These are phyloP conservation scores for Galerucella pusilla DNA, from an alignment of 2,888 invertebrate species.

Conservation along the genomic window DNA sequence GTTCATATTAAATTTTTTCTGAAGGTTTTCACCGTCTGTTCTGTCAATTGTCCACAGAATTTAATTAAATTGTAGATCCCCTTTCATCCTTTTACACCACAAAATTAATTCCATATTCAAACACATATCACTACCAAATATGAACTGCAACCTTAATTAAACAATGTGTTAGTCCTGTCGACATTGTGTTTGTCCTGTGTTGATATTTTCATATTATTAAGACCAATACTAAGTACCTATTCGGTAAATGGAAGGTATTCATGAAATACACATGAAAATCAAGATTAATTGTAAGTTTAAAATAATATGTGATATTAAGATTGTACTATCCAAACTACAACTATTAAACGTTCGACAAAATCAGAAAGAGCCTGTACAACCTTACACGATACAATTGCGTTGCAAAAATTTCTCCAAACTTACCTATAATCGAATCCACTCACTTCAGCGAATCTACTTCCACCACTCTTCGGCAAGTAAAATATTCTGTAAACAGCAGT, in stretches of 20 bases:
- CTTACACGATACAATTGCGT: too few relatives aligned
- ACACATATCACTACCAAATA: constrained; percentile 33
- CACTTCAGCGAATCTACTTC: too few relatives aligned
- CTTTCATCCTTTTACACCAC: background rate
- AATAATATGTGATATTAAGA: too few relatives aligned
- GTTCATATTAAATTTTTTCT: background rate
- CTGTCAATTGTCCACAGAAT: background rate
- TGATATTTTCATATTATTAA: background rate
- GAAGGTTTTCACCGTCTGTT: background rate
- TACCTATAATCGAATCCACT: too few relatives aligned
- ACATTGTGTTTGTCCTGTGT: background rate
- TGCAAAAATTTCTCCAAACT: too few relatives aligned
- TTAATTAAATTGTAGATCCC: constrained; percentile 1
- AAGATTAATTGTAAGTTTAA: background rate
- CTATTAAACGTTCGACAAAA: too few relatives aligned
- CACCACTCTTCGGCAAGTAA: too few relatives aligned
- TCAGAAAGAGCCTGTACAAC: too few relatives aligned
- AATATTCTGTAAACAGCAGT: too few relatives aligned
- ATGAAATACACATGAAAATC: background rate
- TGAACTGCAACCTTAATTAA: constrained; percentile 36
- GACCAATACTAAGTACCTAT: background rate
- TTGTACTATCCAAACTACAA: too few relatives aligned
- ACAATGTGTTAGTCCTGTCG: constrained; percentile 12
- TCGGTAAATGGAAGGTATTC: too few relatives aligned
- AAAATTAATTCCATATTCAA: constrained; percentile 32